Percentiles rank a stretch among this genome's conserved stretches.
phyloP scores from a whole-genome alignment of 2,888 invertebrate genomes.

The Apotomis betuletana region DNA sequence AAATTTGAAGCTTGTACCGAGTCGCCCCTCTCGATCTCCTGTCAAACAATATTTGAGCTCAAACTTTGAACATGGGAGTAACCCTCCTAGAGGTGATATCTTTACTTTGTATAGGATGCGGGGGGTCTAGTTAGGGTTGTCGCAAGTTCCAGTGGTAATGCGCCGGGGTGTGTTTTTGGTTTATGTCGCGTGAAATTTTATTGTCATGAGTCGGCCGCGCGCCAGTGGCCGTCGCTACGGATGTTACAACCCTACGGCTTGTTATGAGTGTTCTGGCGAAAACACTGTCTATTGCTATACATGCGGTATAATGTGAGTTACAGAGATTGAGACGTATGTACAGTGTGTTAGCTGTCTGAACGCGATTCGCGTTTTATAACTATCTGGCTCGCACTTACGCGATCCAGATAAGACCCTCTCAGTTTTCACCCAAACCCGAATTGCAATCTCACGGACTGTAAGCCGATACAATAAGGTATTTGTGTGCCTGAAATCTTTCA shows the following conservation, averaged over 20 bases:
- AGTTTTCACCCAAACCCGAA: no score
- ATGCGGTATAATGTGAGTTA: not conserved
- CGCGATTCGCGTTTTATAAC: no score
- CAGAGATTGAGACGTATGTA: not conserved
- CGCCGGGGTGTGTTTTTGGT: conserved; percentile 82
- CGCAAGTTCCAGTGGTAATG: conserved; percentile 70
- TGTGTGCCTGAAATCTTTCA: no score
- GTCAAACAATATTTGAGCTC: no score
- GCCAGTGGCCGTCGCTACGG: conserved; percentile 50
- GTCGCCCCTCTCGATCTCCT: no score
- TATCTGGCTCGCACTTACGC: no score
- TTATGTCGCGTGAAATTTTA: conserved; percentile 84
- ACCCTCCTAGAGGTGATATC: conserved; percentile 13
- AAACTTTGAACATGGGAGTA: no score
- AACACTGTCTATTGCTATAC: conserved; percentile 12
- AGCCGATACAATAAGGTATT: no score
- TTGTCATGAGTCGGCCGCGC: conserved; percentile 65
- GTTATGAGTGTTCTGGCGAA: conserved; percentile 27
- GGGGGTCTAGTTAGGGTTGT: conserved; percentile 62
- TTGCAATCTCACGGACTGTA: no score
- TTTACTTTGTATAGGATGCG: conserved; percentile 45
- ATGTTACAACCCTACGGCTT: conserved; percentile 43
- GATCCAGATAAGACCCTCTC: no score
- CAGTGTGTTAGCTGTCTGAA: no score
- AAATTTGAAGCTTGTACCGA: no score